Conservation (phyloP, 2,113 vertebrate genomes). For the Pristiophorus japonicus region DNA sequence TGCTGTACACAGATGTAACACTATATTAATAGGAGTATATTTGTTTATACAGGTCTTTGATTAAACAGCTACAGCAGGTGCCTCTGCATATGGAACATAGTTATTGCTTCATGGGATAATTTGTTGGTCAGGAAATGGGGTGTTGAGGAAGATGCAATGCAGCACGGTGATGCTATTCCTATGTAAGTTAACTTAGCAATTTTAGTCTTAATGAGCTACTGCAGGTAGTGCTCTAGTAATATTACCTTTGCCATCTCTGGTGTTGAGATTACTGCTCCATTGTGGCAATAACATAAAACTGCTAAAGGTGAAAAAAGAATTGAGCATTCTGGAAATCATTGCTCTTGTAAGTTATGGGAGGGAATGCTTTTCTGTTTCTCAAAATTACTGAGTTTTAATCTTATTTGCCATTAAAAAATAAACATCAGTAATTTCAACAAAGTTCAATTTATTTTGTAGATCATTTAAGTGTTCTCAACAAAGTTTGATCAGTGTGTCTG, state of each 20-base stretch:
- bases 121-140: neutral
- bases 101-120: slow-evolving; percentile 25
- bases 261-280: slow-evolving; percentile 10
- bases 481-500: neutral
- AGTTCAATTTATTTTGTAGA: neutral
- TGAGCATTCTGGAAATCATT: slow-evolving; percentile 2
- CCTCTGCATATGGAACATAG: neutral
- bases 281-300: neutral
- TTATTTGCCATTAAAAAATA: slow-evolving; percentile 15
- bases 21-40: slow-evolving; percentile 20
- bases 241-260: neutral
- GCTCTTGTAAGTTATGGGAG: neutral
- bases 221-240: slow-evolving; percentile 19
- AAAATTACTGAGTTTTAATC: neutral
- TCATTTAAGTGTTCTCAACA: neutral
- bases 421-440: neutral
- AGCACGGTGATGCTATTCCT: neutral
- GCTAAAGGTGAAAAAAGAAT: neutral
- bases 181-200: neutral
- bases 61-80: slow-evolving; percentile 13
- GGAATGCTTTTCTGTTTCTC: neutral
- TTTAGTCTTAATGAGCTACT: slow-evolving; percentile 33
- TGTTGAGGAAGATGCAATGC: neutral
- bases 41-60: slow-evolving; percentile 33
- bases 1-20: slow-evolving; percentile 23